A percentile compares a stretch with the other conserved stretches of the same genome.
Evolutionary conservation across 1,140 invertebrate genomes (phyloP).

Genomic region (Anastatus disparis): DNA sequence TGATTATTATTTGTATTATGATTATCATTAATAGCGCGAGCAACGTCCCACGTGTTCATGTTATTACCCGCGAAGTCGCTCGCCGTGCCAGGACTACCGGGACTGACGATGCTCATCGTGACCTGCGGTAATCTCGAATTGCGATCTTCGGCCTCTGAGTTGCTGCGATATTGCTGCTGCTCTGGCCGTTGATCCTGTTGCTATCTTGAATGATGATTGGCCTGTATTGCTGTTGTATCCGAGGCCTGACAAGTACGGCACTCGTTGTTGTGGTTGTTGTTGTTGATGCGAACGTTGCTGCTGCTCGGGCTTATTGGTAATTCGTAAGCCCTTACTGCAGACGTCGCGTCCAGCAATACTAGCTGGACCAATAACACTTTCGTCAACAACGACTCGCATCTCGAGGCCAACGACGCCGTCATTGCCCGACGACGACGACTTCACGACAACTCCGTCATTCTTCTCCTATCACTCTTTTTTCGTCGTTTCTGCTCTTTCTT

Average conservation of each 20-base stretch:
- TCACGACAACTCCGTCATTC: conserved; percentile 45
- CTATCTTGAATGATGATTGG: not conserved
- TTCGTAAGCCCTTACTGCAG: conserved; percentile 24
- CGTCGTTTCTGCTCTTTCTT: not conserved
- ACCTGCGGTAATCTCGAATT: conserved; percentile 50
- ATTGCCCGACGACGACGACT: conserved; percentile 61
- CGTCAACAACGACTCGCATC: conserved; percentile 61
- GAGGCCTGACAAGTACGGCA: conserved; percentile 35
- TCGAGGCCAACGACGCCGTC: conserved; percentile 58
- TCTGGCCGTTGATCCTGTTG: conserved; percentile 26
- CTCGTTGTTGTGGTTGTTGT: not conserved
- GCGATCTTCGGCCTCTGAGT: conserved; percentile 1
- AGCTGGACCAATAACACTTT: conserved; percentile 55
- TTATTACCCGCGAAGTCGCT: conserved; percentile 59
- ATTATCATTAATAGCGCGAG: conserved; percentile 44
- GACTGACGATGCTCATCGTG: conserved; percentile 56
- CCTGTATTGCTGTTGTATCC: conserved; percentile 24
- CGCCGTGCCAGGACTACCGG: conserved; percentile 59
- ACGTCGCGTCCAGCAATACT: conserved; percentile 54
- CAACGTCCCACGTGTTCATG: conserved; percentile 58
- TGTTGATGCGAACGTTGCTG: not conserved
- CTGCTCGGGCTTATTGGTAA: not conserved
- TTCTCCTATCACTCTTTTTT: not conserved
- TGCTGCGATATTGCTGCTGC: conserved; percentile 53
- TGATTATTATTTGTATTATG: no score